These are phyloP conservation scores for Caenorhabditis japonica DNA, from an alignment of 2,888 invertebrate genomes.

Conservation along the genomic window DNA sequence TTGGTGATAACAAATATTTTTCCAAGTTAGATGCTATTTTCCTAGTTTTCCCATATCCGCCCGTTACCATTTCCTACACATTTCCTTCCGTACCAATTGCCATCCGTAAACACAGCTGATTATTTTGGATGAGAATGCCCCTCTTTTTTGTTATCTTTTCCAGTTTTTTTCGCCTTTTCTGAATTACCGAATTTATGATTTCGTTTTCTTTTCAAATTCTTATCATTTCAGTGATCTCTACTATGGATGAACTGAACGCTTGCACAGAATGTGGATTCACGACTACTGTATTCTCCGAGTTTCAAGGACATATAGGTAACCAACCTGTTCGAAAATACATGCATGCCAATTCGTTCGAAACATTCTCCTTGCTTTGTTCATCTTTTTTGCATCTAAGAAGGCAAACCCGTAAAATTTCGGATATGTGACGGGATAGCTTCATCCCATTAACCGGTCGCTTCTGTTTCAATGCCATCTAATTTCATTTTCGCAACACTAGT, in stretches of 20 bases:
- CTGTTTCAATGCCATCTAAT: constrained; percentile 15
- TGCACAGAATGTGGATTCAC: constrained; percentile 76
- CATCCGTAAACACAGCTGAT: constrained; percentile 45
- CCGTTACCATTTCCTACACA: constrained; percentile 38
- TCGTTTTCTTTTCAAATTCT: constrained; percentile 7
- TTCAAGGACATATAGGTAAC: constrained; percentile 71
- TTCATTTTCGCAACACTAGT: constrained; percentile 5
- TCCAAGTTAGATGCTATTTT: constrained; percentile 10
- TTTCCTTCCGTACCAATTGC: constrained; percentile 42
- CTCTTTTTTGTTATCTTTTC: constrained; percentile 12
- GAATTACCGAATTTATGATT: constrained; percentile 20
- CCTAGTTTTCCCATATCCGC: constrained; percentile 22
- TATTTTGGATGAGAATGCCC: constrained; percentile 21
- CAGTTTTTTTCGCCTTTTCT: constrained; percentile 13
- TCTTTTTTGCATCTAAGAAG: constrained; percentile 41
- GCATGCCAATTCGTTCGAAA: constrained; percentile 50
- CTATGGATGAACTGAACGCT: constrained; percentile 69
- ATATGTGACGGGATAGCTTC: constrained; percentile 36
- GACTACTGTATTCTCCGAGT: constrained; percentile 67
- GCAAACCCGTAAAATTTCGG: constrained; percentile 49
- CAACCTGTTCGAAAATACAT: constrained; percentile 57
- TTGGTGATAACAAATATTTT: constrained; percentile 29
- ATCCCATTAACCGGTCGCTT: constrained; percentile 32
- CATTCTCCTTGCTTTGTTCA: constrained; percentile 48
- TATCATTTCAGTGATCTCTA: constrained; percentile 53